Evolutionary conservation across 1,140 invertebrate genomes (phyloP).

Genomic region (Saccostrea cuccullata): DNA sequence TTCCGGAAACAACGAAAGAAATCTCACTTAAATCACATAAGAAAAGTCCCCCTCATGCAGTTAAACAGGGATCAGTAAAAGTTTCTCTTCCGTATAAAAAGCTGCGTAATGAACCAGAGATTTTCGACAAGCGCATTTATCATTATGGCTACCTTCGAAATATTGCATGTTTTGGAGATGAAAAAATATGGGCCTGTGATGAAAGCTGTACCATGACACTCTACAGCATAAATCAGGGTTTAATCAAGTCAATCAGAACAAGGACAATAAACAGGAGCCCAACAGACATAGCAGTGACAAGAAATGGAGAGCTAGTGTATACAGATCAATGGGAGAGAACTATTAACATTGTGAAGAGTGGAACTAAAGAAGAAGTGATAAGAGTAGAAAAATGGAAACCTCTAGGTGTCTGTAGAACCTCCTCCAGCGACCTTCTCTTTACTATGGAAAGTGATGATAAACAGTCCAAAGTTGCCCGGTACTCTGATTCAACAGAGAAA

Average conservation of each 20-base stretch:
- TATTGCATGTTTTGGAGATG: background rate
- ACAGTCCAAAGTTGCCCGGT: background rate
- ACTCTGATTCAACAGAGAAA: background rate
- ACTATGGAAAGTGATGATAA: background rate
- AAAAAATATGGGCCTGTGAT: background rate
- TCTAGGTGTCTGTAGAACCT: background rate
- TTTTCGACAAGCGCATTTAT: background rate
- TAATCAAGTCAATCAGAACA: background rate
- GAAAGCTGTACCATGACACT: background rate
- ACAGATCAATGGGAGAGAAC: background rate
- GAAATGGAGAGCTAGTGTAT: background rate
- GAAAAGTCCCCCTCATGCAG: no score
- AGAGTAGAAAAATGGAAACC: background rate
- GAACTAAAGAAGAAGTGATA: background rate
- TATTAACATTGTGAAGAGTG: background rate
- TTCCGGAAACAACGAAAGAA: no score
- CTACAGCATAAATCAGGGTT: background rate
- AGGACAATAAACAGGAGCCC: background rate
- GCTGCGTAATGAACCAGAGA: no score
- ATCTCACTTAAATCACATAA: background rate
- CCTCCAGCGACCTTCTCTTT: background rate
- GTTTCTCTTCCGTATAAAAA: no score
- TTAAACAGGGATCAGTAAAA: no score
- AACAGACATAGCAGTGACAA: background rate
- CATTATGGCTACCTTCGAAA: background rate